Evolutionary conservation across 2,113 vertebrate species (phyloP).

Genomic region (Bos indicus): DNA sequence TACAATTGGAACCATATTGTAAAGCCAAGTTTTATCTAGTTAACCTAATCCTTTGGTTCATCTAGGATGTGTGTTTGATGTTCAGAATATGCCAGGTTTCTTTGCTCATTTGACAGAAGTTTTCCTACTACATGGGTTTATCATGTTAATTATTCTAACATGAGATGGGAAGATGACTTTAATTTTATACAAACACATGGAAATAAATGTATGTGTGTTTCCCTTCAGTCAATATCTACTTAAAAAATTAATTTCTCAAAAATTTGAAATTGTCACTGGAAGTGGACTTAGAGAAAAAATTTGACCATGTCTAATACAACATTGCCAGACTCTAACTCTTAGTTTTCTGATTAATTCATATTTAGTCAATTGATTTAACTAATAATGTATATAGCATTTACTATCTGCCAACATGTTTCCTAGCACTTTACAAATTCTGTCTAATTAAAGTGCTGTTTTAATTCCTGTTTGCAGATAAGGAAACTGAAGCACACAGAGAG

Average conservation of each 20-base stretch:
- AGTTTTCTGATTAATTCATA: not conserved
- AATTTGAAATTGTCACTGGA: not conserved
- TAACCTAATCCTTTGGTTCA: not conserved
- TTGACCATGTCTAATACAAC: not conserved
- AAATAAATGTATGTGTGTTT: not conserved
- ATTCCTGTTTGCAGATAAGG: not conserved
- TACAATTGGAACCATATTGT: not conserved
- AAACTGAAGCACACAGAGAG: not conserved
- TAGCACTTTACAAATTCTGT: not conserved
- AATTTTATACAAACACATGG: not conserved
- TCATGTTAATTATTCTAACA: not conserved
- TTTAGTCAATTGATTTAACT: not conserved
- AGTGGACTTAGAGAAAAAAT: not conserved
- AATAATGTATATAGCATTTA: not conserved
- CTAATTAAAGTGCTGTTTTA: not conserved
- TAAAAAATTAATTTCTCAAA: not conserved
- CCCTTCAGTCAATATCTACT: not conserved
- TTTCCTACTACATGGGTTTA: not conserved
- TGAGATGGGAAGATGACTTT: not conserved
- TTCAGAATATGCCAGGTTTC: not conserved
- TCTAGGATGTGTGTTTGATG: not conserved
- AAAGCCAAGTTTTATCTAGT: not conserved
- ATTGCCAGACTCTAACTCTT: not conserved
- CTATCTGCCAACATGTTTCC: not conserved
- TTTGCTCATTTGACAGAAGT: not conserved